A percentile compares a stretch with the other conserved stretches of the same genome.
Conservation (phyloP, 2,797 vertebrate genomes). For the Chaunax sp. region DNA sequence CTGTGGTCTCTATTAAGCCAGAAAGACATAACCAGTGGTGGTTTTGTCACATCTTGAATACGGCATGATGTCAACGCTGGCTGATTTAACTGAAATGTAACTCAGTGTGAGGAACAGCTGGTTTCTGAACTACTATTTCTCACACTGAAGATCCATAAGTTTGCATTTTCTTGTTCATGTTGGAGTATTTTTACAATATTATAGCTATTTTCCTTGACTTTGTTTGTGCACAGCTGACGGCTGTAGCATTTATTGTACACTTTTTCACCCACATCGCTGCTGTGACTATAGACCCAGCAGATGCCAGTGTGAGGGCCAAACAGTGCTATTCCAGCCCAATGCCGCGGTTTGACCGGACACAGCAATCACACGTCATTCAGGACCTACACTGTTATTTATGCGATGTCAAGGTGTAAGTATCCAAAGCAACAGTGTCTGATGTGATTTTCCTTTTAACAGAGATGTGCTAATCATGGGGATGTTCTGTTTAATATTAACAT, state of each 20-base stretch:
- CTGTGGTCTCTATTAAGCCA: conserved; percentile 34
- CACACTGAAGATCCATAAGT: conserved; percentile 49
- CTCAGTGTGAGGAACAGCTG: conserved; percentile 25
- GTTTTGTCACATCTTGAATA: conserved; percentile 62
- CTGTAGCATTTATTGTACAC: conserved; percentile 71
- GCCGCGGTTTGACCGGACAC: conserved; percentile 80
- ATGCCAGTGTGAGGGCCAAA: conserved; percentile 75
- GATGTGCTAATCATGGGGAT: neutral
- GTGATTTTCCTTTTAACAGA: neutral
- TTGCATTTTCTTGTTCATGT: neutral
- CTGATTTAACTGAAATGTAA: conserved; percentile 40
- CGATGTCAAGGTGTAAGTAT: conserved; percentile 82
- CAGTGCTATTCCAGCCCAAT: conserved; percentile 73
- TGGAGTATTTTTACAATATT: neutral
- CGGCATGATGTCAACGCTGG: conserved; percentile 52
- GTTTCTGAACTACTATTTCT: conserved; percentile 32
- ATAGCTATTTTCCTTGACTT: conserved; percentile 66
- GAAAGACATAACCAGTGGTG: conserved; percentile 49
- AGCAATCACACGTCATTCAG: conserved; percentile 80
- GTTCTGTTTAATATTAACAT: conserved; percentile 5
- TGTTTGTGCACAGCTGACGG: conserved; percentile 65
- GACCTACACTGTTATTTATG: conserved; percentile 85
- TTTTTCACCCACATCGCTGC: conserved; percentile 75
- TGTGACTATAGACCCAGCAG: conserved; percentile 80
- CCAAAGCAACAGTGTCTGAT: neutral